Conservation (phyloP, 2,888 invertebrate genomes). For the Plebejus melissa region DNA sequence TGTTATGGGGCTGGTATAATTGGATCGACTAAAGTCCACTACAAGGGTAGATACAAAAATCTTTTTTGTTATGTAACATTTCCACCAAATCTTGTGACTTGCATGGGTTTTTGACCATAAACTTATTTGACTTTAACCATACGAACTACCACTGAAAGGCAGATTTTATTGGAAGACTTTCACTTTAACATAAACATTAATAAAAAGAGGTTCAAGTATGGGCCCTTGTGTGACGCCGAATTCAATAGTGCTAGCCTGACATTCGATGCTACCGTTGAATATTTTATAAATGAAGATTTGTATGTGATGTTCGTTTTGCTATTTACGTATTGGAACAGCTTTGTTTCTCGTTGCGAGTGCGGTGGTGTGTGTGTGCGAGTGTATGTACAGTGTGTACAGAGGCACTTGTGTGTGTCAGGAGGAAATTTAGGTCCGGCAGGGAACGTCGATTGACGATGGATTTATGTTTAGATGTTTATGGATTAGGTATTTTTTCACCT, state of each 20-base stretch:
- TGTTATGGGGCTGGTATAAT: background rate
- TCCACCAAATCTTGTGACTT: background rate
- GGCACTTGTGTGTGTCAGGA: slow-evolving; percentile 55
- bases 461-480: slow-evolving; percentile 63
- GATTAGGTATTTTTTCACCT: slow-evolving; percentile 71
- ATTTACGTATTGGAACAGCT: slow-evolving; percentile 30
- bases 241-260: background rate
- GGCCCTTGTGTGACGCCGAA: background rate
- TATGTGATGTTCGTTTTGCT: slow-evolving; percentile 26
- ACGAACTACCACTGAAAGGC: background rate
- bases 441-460: slow-evolving; percentile 60
- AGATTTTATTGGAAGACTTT: background rate
- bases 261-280: background rate
- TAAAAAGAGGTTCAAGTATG: background rate
- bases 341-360: slow-evolving; percentile 49
- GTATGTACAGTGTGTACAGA: slow-evolving; percentile 33
- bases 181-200: background rate
- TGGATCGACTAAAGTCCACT: background rate
- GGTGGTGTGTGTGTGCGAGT: slow-evolving; percentile 44
- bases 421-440: slow-evolving; percentile 75
- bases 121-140: background rate
- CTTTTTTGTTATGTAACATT: background rate
- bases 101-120: background rate
- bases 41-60: background rate
- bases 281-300: slow-evolving; percentile 18